Evolutionary conservation across 2,113 vertebrate species (phyloP), one percentile per base, ranked within the genome.

Genomic region (Xenopus laevis): DNA sequence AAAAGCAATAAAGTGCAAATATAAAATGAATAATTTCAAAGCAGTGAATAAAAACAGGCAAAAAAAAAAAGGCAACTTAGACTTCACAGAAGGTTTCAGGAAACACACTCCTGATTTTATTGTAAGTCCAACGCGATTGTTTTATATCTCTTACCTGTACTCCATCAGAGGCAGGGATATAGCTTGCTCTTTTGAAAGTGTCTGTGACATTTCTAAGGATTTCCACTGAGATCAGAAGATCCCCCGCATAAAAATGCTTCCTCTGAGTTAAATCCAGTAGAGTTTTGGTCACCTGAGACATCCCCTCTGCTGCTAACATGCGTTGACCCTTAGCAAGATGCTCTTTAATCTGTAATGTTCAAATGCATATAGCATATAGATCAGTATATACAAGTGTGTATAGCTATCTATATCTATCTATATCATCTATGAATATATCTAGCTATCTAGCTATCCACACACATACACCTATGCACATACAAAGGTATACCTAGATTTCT

Each of bases 171-270:
- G 95, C 95, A 2, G 96, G 97, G 83, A 95, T 94, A 46, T 98
- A 99, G 84, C 93, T 98, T 81, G 97, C 97, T 81, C 96, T 93
- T 86, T 95, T 98, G 87, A 98, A 98, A 0, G 97, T 99, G 81
- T 98, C 94, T 0, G 97, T 99, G 81, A 99, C 97, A 44, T 99
- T 99, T 86, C 94, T 93, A 73, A 99, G 95, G 83, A 99, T 99
- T 88, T 99, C 97, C 86, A 99, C 96, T 0, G 97, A 99, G 72
- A 95, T 91, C 30, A 99, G 88, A 79, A 99, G 94, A 84, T 99
- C 97, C 0, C 97, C 97, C 15, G 96, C 96, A 57, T 99, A 99
- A 84, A 98, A 98, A 81, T 95, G 97, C 84, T 92, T 96, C 83
- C 95, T 95, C 90, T 98, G 97, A 6, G 96, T 98, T 87, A 99